Evolutionary conservation across 2,888 invertebrate genomes (phyloP), one percentile per base, ranked within the genome.

Genomic region (Metellina segmentata): DNA sequence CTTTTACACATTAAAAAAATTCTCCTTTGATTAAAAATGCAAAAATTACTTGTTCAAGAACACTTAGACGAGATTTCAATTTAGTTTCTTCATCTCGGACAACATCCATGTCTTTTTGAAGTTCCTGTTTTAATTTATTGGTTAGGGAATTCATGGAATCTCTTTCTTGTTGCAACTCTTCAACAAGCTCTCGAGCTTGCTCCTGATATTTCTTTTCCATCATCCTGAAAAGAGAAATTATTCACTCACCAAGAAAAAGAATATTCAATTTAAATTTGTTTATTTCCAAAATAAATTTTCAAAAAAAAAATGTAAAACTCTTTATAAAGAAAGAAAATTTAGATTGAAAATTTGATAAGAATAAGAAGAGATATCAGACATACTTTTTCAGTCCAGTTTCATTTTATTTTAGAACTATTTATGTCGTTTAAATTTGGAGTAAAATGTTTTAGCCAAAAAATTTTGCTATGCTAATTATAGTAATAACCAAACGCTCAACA

Each of bases 181-280:
- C 95, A 7, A 97, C 96, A 13, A 97, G 95, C 75, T 96, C 96
- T 92, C 97, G 96, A 9, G 97, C 95, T 91, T 97, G 96, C 93
- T 98, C 98, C 0, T 97, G 96, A 94, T 98, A 97, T 91, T 97
- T 96, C 92, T 96, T 96, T 94, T 98, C 98, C 34, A 97, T 95
- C 78, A 96, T 95, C 91, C 97, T 96, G 69, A 16, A 93, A 81
- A 20, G 53, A 85, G 53, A 34, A 34, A 34, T 34, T 34, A 34
- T 34, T 4, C 34, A 34, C 34, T 34, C 34, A 34, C 34, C 34
- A 34, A 34, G 74, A 19, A 78, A 51, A 5, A 81, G 49, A 81
- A 8, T 9, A 48, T 16, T 75, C 75, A 49, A 49, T 49, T 8
- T 19, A 72, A 72, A 4, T 69, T 69, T 61, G 7, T 61, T 61